phyloP scores from a whole-genome alignment of 2,888 invertebrate species.

The Chaetogeoica ovagalla region DNA sequence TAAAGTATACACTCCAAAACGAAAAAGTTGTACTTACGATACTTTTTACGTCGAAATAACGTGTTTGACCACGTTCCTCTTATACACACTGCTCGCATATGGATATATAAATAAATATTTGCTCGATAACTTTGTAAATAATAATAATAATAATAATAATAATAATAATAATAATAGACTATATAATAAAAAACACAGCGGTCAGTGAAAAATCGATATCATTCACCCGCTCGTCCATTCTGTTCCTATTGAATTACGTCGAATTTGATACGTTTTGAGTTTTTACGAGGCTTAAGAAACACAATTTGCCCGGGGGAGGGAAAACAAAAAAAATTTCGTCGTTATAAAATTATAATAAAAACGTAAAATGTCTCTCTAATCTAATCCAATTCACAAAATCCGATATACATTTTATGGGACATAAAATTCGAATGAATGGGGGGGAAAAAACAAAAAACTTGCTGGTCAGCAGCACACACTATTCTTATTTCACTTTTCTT shows the following conservation, averaged over 20 bases:
- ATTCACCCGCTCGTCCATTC: too few species aligned
- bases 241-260: neutral
- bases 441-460: neutral
- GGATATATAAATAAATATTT: conserved; percentile 8
- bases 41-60: neutral
- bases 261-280: neutral
- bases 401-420: conserved; percentile 16
- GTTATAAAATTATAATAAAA: neutral
- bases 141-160: conserved; percentile 12
- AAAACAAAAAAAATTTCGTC: neutral
- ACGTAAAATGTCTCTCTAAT: neutral
- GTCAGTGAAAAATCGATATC: neutral
- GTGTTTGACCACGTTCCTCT: neutral
- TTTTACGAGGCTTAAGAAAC: neutral
- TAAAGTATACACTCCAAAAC: neutral
- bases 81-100: neutral
- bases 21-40: neutral
- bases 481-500: conserved; percentile 9
- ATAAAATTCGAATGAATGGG: conserved; percentile 37
- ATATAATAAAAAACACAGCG: too few species aligned
- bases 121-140: neutral
- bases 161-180: conserved; percentile 6
- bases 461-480: neutral
- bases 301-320: neutral
- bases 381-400: conserved; percentile 16